Percentiles rank a stretch among this genome's conserved stretches.
These are phyloP conservation scores for Acronicta psi DNA, from an alignment of 2,888 invertebrate genomes.

Conservation along the genomic window DNA sequence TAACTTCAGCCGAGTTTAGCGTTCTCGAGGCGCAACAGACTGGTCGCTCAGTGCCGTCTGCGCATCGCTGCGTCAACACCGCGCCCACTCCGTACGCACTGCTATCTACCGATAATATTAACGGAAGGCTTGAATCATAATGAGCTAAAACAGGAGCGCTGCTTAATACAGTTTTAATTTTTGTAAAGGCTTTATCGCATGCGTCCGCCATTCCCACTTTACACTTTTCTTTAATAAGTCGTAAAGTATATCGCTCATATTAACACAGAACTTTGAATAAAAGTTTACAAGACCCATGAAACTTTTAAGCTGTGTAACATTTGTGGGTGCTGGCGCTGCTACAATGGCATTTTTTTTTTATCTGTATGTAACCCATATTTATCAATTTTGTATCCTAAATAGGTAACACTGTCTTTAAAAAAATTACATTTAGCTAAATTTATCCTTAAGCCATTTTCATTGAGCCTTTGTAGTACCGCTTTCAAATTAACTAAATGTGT, in stretches of 20 bases:
- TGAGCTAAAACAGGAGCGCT: no score
- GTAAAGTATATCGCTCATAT: background rate
- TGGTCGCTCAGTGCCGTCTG: no score
- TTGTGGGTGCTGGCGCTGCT: background rate
- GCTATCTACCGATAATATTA: no score
- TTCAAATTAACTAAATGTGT: constrained; percentile 9
- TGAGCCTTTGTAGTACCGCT: constrained; percentile 9
- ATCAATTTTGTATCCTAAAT: background rate
- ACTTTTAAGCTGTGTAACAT: background rate
- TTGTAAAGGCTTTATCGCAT: no score
- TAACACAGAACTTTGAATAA: background rate
- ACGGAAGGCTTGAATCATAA: no score
- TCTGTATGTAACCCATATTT: background rate
- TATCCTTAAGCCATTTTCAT: constrained; percentile 9
- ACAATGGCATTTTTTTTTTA: background rate
- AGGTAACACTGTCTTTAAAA: background rate
- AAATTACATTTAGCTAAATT: constrained; percentile 1
- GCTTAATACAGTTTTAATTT: no score
- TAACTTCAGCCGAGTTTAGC: no score
- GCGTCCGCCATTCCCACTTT: background rate
- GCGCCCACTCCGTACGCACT: no score
- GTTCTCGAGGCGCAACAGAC: no score
- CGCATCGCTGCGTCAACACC: no score
- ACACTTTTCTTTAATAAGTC: background rate
- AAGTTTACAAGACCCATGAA: background rate